A percentile compares a stretch with the other conserved stretches of the same genome.
Conservation (phyloP, 2,113 vertebrate species). For the Sarotherodon lohbergeri region DNA sequence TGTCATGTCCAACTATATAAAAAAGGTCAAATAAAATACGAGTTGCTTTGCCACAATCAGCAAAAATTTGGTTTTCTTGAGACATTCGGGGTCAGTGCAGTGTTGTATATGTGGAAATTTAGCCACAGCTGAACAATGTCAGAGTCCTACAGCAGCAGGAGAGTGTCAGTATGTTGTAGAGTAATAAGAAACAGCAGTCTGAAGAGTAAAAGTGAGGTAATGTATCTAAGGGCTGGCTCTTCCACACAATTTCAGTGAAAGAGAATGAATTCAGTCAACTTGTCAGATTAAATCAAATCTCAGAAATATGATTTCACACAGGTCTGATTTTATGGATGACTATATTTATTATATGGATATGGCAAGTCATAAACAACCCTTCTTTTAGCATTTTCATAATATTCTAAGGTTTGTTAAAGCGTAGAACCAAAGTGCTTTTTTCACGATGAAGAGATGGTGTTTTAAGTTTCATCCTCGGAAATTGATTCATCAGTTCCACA, state of each 20-base stretch:
- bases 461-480: neutral
- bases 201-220: neutral
- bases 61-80: neutral
- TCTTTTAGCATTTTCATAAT: neutral
- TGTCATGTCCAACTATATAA: neutral
- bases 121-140: neutral
- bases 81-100: neutral
- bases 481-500: neutral
- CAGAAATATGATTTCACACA: slow-evolving; percentile 1
- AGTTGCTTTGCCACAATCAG: neutral
- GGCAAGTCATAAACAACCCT: neutral
- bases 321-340: neutral
- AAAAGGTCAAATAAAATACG: neutral
- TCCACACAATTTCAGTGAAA: neutral
- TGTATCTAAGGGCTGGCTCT: neutral
- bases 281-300: slow-evolving; percentile 18
- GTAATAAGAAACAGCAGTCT: neutral
- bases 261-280: neutral
- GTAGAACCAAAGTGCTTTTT: neutral
- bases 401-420: neutral
- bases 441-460: neutral
- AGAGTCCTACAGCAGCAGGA: neutral
- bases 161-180: neutral
- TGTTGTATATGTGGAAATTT: neutral
- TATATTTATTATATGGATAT: neutral